Conservation (phyloP, 1,140 invertebrate species). For the Hypsibius dujardini region DNA sequence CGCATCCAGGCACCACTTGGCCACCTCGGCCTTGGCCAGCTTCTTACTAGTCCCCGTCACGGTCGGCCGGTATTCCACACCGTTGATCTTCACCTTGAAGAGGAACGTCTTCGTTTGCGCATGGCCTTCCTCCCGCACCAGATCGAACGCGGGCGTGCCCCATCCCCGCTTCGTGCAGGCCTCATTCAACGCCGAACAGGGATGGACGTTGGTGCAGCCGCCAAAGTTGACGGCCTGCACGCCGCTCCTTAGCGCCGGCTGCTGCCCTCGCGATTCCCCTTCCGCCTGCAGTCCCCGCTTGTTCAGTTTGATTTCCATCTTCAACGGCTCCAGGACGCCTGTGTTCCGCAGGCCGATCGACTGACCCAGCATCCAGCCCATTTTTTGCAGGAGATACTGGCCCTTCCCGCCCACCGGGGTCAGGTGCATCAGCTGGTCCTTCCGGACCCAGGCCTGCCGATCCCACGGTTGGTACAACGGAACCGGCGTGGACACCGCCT, state of each 20-base stretch:
- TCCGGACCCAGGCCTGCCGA: not conserved
- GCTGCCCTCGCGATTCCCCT: slow-evolving; percentile 20
- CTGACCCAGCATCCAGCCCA: slow-evolving; percentile 90
- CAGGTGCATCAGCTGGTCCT: slow-evolving; percentile 68
- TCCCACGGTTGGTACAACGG: slow-evolving; percentile 17
- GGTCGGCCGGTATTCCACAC: slow-evolving; percentile 65
- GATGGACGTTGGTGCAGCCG: slow-evolving; percentile 45
- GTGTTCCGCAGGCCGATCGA: slow-evolving; percentile 85
- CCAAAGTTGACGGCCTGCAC: not conserved
- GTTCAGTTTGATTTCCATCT: slow-evolving; percentile 79
- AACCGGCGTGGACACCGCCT: too few relatives aligned
- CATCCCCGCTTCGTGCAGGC: slow-evolving; percentile 69
- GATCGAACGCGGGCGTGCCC: slow-evolving; percentile 60
- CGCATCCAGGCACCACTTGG: slow-evolving; percentile 61
- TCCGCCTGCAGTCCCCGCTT: slow-evolving; percentile 49
- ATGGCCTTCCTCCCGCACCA: slow-evolving; percentile 73
- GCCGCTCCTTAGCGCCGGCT: not conserved
- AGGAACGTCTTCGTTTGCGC: slow-evolving; percentile 78
- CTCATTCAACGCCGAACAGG: slow-evolving; percentile 79
- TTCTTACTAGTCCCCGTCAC: slow-evolving; percentile 77
- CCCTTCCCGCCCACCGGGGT: slow-evolving; percentile 81
- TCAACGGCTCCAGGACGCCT: slow-evolving; percentile 63
- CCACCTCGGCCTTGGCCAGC: slow-evolving; percentile 75
- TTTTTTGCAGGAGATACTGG: slow-evolving; percentile 84
- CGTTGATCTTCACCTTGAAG: slow-evolving; percentile 68